Evolutionary conservation across 1,140 invertebrate species (phyloP).

Genomic region (Myzus persicae): DNA sequence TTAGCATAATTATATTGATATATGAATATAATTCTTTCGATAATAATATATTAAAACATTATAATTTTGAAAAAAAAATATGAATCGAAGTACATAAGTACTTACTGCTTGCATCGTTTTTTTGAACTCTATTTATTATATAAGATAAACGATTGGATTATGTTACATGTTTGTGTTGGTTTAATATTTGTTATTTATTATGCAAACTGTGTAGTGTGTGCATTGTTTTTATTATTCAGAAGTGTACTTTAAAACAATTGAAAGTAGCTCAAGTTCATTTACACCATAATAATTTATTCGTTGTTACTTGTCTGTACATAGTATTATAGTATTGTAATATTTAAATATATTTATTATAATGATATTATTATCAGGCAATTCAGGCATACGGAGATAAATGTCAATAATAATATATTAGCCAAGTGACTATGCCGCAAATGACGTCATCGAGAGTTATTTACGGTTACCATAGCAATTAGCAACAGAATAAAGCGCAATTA

Average conservation of each 20-base stretch:
- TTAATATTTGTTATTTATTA: conserved; percentile 7
- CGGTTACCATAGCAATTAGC: not conserved
- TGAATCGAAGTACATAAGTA: not conserved
- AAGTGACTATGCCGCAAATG: not conserved
- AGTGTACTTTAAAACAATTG: not conserved
- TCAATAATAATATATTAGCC: not conserved
- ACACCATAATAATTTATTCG: not conserved
- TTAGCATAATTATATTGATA: not conserved
- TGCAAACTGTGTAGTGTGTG: not conserved
- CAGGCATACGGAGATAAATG: not conserved
- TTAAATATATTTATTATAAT: not conserved
- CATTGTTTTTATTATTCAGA: conserved; percentile 13
- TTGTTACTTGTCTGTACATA: not conserved
- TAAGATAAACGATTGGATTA: not conserved
- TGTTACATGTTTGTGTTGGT: not conserved
- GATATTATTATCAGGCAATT: not conserved
- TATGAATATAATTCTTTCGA: not conserved
- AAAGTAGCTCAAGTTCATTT: not conserved
- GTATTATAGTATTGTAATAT: not conserved
- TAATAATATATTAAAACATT: not conserved
- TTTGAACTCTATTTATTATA: not conserved
- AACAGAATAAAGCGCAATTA: not conserved
- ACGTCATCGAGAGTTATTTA: conserved; percentile 26
- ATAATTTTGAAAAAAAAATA: not conserved
- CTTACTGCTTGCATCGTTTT: not conserved